phyloP scores from a whole-genome alignment of 2,113 vertebrate species.

The Epinephelus fuscoguttatus region DNA sequence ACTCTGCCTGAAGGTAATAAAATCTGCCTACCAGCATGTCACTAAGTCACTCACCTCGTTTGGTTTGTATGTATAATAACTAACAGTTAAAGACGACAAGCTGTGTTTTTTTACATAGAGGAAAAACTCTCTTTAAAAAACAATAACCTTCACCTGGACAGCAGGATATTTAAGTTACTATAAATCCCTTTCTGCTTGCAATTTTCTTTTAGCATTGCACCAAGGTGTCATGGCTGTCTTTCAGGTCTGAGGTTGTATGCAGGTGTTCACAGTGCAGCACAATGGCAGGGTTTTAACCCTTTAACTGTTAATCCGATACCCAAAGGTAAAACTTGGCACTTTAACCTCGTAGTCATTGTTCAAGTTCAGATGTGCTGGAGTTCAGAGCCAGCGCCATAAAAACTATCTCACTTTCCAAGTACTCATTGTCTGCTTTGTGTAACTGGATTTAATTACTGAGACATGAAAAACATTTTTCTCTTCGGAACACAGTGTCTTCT shows the following conservation, averaged over 20 bases:
- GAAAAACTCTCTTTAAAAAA: too few relatives aligned
- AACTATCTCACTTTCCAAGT: neutral
- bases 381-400: neutral
- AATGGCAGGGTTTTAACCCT: neutral
- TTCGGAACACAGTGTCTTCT: neutral
- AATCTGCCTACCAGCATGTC: too few relatives aligned
- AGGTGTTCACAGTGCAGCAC: neutral
- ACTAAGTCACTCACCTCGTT: too few relatives aligned
- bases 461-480: neutral
- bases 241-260: neutral
- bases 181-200: neutral
- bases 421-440: neutral
- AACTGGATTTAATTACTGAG: neutral
- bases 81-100: neutral
- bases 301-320: neutral
- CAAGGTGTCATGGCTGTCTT: too few relatives aligned
- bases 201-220: neutral
- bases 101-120: neutral
- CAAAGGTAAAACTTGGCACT: neutral
- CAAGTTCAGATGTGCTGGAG: neutral
- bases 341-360: neutral
- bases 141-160: too few relatives aligned
- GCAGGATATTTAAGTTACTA: neutral
- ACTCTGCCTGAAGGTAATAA: too few relatives aligned
- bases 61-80: neutral